A percentile compares a stretch with the other conserved stretches of the same genome.
Evolutionary conservation across 2,888 invertebrate species (phyloP).

Genomic region (Calephelis perditalis): DNA sequence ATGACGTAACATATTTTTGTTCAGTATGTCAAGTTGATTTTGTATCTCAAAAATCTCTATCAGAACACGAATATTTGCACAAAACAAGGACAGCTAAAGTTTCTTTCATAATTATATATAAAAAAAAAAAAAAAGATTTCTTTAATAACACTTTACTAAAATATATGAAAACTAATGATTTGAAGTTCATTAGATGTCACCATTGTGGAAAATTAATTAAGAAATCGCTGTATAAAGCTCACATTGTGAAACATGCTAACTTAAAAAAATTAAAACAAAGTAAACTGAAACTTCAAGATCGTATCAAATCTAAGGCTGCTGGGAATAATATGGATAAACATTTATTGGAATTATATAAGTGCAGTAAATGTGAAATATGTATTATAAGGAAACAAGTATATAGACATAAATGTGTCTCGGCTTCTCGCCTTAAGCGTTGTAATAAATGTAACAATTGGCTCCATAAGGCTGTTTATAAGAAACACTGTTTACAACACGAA

Average conservation of each 20-base stretch:
- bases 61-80: slow-evolving; percentile 33
- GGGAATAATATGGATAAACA: background rate
- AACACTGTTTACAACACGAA: background rate
- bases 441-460: slow-evolving; percentile 22
- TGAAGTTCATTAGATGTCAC: slow-evolving; percentile 32
- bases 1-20: slow-evolving; percentile 16
- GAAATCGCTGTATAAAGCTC: slow-evolving; percentile 22
- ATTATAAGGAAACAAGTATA: slow-evolving; percentile 12
- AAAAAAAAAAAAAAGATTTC: too few relatives aligned
- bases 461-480: background rate
- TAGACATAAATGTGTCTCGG: background rate
- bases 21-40: slow-evolving; percentile 27
- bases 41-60: slow-evolving; percentile 13
- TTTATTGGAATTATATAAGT: slow-evolving; percentile 21
- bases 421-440: slow-evolving; percentile 18
- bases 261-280: slow-evolving; percentile 1
- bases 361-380: slow-evolving; percentile 22
- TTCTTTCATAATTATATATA: slow-evolving; percentile 29
- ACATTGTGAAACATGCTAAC: slow-evolving; percentile 18
- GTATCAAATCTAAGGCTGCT: background rate
- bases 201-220: slow-evolving; percentile 29
- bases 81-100: slow-evolving; percentile 15
- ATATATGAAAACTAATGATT: slow-evolving; percentile 21
- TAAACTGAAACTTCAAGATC: slow-evolving; percentile 5
- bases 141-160: slow-evolving; percentile 24